Evolutionary conservation across 2,113 vertebrate species (phyloP), one percentile per base, ranked within the genome.

Genomic region (Rhipidura dahli): DNA sequence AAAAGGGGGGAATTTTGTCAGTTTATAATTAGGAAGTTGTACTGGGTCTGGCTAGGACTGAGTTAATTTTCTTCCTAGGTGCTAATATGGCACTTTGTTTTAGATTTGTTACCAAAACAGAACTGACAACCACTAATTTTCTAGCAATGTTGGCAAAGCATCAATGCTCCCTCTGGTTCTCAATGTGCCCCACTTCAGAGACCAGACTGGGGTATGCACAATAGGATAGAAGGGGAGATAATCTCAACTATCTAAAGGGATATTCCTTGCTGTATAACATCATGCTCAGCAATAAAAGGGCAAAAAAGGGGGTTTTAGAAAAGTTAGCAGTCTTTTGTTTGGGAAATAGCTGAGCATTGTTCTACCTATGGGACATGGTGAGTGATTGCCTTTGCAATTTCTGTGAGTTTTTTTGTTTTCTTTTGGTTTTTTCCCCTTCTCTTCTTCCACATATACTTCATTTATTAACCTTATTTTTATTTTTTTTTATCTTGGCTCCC

Each of bases 381-480:
- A 59, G 11, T 57, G 28, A 23, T 42, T 68, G 30, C 9, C 8
- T 71, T 78, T 54, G 17, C 18, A 70, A 22, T 13, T 33, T 22
- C 22, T 76, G 11, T 2, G n/a, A n/a, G n/a, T 0, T 35, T 54
- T 53, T 65, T 40, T 3, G 3, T 1, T 49, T 49, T 49, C 15
- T 47, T 70, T 69, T 14, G 27, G 42, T 23, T 59, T 37, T 70
- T 56, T 84, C 65, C 64, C 39, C 64, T 13, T 87, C 10, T 65
- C 23, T 88, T 90, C 28, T 54, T 78, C 16, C 10, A 63, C 16
- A 61, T 75, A 35, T 24, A 9, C 14, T 81, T 73, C 3, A 65
- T 7, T 77, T 85, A 68, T 53, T 76, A 54, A 63, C 7, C 1
- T 42, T 60, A 2, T 76, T 53, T 40, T 49, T 30, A 3, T 37